These are phyloP conservation scores for Gallirallus australis DNA, from an alignment of 2,797 vertebrate species.

Conservation along the genomic window DNA sequence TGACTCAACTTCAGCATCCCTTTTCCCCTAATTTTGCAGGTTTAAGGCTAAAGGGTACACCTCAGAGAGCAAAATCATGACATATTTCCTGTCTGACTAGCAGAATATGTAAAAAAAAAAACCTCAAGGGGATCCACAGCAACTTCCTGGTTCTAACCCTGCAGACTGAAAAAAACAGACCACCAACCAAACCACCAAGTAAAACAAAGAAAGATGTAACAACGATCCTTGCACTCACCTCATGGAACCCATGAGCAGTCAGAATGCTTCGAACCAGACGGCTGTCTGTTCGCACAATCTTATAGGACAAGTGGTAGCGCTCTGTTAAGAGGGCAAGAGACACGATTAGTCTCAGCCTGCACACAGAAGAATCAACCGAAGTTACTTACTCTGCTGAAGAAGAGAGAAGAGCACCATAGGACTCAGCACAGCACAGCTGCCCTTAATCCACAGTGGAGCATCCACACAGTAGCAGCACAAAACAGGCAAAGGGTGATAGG, in stretches of 20 bases:
- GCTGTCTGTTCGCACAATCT: slow-evolving; percentile 97
- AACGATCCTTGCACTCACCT: slow-evolving; percentile 79
- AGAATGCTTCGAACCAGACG: slow-evolving; percentile 93
- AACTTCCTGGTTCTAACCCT: not conserved
- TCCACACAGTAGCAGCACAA: not conserved
- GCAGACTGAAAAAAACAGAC: not conserved
- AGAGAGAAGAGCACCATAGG: not conserved
- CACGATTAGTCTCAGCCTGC: not conserved
- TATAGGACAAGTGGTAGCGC: slow-evolving; percentile 91
- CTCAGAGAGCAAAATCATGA: not conserved
- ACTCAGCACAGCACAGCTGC: not conserved
- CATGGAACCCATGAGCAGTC: slow-evolving; percentile 92
- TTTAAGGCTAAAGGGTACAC: not conserved
- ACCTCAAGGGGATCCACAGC: not conserved
- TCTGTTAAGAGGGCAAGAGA: slow-evolving; percentile 77
- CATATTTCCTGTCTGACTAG: not conserved
- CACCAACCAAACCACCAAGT: not conserved
- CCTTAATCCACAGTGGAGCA: not conserved
- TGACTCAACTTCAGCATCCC: not conserved
- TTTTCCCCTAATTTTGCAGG: not conserved
- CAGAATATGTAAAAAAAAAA: not conserved
- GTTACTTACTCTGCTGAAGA: not conserved
- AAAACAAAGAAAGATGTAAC: not conserved
- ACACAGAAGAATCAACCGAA: not conserved
- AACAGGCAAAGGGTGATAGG: not conserved